phyloP scores from a whole-genome alignment of 2,888 invertebrate genomes.

The Scaptomyza polygonia region DNA sequence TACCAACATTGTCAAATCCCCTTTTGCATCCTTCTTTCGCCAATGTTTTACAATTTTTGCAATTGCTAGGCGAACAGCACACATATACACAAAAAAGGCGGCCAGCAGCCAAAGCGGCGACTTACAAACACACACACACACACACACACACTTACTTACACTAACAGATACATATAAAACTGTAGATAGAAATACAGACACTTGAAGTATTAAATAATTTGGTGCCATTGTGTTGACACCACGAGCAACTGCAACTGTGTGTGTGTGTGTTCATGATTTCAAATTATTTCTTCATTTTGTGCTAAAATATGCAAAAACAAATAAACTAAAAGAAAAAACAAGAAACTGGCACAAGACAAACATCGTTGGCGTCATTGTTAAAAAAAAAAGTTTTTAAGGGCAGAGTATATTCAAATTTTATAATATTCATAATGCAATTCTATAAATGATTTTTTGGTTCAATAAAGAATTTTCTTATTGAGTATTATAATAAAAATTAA shows the following conservation, averaged over 20 bases:
- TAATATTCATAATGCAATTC: background rate
- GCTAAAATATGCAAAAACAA: constrained; percentile 61
- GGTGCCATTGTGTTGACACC: constrained; percentile 79
- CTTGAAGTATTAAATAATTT: constrained; percentile 80
- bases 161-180: background rate
- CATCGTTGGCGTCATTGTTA: constrained; percentile 46
- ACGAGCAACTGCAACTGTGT: constrained; percentile 37
- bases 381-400: constrained; percentile 14
- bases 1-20: background rate
- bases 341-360: constrained; percentile 70
- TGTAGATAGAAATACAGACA: constrained; percentile 51
- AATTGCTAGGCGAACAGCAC: constrained; percentile 41
- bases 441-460: background rate
- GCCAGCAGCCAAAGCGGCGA: constrained; percentile 2
- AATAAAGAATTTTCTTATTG: background rate
- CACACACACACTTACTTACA: constrained; percentile 7
- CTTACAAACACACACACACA: constrained; percentile 12
- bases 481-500: too few relatives aligned
- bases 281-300: constrained; percentile 79
- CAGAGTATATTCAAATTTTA: constrained; percentile 35
- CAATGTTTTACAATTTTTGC: constrained; percentile 61
- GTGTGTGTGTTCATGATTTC: constrained; percentile 50
- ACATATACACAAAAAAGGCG: constrained; percentile 11
- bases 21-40: background rate
- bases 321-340: too few relatives aligned